phyloP scores from a whole-genome alignment of 2,113 vertebrate genomes.

The Epinephelus lanceolatus region DNA sequence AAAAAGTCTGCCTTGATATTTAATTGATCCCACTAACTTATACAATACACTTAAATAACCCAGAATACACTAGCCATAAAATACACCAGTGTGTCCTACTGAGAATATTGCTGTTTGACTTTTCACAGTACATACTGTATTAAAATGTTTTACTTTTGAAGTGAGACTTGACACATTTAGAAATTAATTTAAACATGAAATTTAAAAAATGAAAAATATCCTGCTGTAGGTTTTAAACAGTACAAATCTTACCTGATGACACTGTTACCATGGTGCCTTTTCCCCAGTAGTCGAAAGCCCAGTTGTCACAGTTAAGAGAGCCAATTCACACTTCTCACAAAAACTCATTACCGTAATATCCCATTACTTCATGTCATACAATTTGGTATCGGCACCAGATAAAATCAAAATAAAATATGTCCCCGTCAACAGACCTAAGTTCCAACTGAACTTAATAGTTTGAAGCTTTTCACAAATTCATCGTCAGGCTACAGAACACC shows the following conservation, averaged over 20 bases:
- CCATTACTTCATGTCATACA: neutral
- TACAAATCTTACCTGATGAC: constrained; percentile 40
- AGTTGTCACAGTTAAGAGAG: constrained; percentile 55
- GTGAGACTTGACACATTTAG: neutral
- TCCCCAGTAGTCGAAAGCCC: constrained; percentile 35
- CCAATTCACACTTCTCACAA: constrained; percentile 15
- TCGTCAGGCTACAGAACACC: too few species aligned
- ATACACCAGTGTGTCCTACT: neutral
- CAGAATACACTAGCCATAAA: neutral
- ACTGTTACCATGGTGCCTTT: constrained; percentile 35
- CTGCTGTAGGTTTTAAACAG: neutral
- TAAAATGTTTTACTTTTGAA: neutral
- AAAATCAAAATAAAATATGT: neutral
- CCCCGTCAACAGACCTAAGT: too few species aligned
- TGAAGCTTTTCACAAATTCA: too few species aligned
- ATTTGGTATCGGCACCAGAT: neutral
- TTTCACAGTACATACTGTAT: too few species aligned
- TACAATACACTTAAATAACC: neutral
- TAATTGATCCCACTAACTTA: neutral
- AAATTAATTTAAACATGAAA: neutral
- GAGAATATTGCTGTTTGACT: neutral
- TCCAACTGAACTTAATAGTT: too few species aligned
- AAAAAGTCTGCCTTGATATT: neutral
- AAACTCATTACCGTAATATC: constrained; percentile 5
- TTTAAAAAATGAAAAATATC: neutral